A percentile compares a stretch with the other conserved stretches of the same genome.
These are phyloP conservation scores for Caenorhabditis tropicalis DNA, from an alignment of 1,140 invertebrate genomes.

Conservation along the genomic window DNA sequence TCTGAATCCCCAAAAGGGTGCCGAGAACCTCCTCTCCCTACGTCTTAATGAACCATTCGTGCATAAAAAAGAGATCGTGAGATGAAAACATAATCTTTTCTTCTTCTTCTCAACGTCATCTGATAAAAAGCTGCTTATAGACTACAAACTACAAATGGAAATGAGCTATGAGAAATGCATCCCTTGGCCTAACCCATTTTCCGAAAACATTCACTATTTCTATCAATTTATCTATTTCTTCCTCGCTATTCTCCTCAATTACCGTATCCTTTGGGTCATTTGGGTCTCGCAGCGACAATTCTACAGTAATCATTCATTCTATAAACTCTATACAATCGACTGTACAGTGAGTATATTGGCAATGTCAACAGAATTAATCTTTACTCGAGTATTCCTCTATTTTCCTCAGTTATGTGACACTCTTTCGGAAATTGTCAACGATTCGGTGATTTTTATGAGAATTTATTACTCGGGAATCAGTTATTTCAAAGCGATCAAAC, in stretches of 20 bases:
- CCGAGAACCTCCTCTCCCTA: too few relatives aligned
- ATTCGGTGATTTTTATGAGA: not conserved
- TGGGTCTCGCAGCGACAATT: constrained; percentile 9
- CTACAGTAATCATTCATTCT: constrained; percentile 9
- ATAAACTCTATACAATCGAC: constrained; percentile 11
- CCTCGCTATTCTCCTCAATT: not conserved
- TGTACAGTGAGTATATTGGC: not conserved
- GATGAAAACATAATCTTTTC: too few relatives aligned
- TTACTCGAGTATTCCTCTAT: not conserved
- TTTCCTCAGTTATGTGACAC: not conserved
- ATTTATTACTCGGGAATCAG: not conserved
- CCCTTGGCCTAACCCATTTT: not conserved
- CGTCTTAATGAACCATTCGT: too few relatives aligned
- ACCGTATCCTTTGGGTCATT: constrained; percentile 7
- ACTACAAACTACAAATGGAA: constrained; percentile 5
- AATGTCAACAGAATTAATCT: not conserved
- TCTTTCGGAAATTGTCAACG: not conserved
- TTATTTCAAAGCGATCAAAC: constrained; percentile 15
- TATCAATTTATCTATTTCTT: constrained; percentile 14
- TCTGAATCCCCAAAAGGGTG: too few relatives aligned
- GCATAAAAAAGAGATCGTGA: too few relatives aligned
- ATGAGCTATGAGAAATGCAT: not conserved
- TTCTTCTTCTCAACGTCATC: too few relatives aligned
- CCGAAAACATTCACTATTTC: constrained; percentile 20
- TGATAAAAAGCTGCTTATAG: too few relatives aligned